Evolutionary conservation across 2,113 vertebrate genomes (phyloP).

Genomic region (Sylvia atricapilla): DNA sequence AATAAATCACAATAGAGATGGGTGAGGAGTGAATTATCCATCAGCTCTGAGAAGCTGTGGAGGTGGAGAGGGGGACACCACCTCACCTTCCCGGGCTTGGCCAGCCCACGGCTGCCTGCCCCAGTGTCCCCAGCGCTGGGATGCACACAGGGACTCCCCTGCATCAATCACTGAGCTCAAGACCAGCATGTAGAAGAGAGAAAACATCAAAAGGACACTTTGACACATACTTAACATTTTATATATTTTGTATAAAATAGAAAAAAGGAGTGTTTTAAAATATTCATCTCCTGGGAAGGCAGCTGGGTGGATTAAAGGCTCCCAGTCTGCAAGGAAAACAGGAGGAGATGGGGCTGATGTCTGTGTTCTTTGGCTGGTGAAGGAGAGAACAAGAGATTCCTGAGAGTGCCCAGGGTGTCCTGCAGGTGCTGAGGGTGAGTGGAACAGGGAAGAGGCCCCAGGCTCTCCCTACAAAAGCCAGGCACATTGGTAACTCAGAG

Average conservation of each 20-base stretch:
- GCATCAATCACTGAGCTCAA: background rate
- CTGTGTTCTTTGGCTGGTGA: background rate
- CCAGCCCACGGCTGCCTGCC: background rate
- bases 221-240: conserved; percentile 41
- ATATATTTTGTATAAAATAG: conserved; percentile 23
- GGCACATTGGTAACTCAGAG: background rate
- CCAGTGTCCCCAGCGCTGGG: rapidly evolving
- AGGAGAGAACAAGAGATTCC: background rate
- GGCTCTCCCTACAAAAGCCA: background rate
- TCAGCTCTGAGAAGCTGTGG: rapidly evolving
- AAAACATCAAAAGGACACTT: conserved; percentile 38
- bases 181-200: background rate
- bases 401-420: background rate
- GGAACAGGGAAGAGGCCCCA: background rate
- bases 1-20: conserved; percentile 12
- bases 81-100: rapidly evolving
- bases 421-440: background rate
- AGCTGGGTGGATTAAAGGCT: conserved; percentile 5
- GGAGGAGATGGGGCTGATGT: background rate
- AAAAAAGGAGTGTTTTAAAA: conserved; percentile 28
- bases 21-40: background rate
- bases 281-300: conserved; percentile 35
- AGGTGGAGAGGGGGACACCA: background rate
- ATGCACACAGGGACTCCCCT: background rate
- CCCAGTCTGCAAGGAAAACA: background rate